Percentiles rank a stretch among this genome's conserved stretches.
Evolutionary conservation across 2,113 vertebrate species (phyloP).

Genomic region (Erythrolamprus reginae): DNA sequence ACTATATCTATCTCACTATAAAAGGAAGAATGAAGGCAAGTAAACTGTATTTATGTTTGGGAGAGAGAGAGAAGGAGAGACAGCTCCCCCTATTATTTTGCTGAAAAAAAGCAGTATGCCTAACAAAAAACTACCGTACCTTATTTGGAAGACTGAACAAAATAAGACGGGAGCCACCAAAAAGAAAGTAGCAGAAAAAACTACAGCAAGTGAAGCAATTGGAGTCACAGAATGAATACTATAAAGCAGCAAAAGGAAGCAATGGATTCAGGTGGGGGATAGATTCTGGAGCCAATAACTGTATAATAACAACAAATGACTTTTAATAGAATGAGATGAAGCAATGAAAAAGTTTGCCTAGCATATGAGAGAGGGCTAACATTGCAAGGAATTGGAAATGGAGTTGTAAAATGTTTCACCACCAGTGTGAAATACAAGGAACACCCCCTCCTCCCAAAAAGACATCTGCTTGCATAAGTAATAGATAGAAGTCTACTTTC

Average conservation of each 20-base stretch:
- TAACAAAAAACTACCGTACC: neutral
- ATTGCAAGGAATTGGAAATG: neutral
- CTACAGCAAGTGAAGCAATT: neutral
- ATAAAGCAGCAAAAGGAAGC: neutral
- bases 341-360: neutral
- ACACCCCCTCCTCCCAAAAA: neutral
- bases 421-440: neutral
- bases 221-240: neutral
- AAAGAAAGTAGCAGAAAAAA: neutral
- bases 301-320: neutral
- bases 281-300: neutral
- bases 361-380: neutral
- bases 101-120: neutral
- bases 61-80: neutral
- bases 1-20: neutral
- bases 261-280: neutral
- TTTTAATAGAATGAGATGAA: neutral
- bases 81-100: neutral
- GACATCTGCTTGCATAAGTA: neutral
- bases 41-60: neutral
- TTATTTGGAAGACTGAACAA: neutral
- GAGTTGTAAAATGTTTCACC: neutral
- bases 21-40: neutral
- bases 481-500: neutral
- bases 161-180: neutral